Percentiles rank a stretch among this genome's conserved stretches.
Evolutionary conservation across 2,888 invertebrate genomes (phyloP).

Genomic region (Drosophila maculinotata): DNA sequence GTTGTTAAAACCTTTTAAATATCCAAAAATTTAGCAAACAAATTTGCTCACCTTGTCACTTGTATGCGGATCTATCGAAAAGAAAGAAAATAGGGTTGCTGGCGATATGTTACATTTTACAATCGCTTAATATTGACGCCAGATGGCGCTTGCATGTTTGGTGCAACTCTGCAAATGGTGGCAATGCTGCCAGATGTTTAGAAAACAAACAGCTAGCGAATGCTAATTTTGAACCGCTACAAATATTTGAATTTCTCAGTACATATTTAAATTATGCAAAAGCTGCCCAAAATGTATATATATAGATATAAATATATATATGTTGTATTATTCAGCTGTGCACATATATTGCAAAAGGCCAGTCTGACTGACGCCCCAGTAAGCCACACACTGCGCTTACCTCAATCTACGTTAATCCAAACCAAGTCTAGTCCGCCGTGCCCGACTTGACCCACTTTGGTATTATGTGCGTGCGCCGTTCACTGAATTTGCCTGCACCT

Average conservation of each 20-base stretch:
- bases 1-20: conserved; percentile 16
- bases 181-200: conserved; percentile 29
- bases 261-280: no score
- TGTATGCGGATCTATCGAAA: conserved; percentile 81
- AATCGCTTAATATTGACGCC: not conserved
- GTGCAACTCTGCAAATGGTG: conserved; percentile 19
- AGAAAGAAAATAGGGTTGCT: conserved; percentile 78
- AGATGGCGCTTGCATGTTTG: conserved; percentile 20
- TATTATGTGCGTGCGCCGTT: conserved; percentile 38
- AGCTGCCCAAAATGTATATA: no score
- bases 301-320: not conserved
- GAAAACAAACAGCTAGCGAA: not conserved
- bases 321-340: not conserved
- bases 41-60: conserved; percentile 83
- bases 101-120: conserved; percentile 24
- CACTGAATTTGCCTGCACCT: conserved; percentile 30
- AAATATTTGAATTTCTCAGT: not conserved
- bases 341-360: conserved; percentile 27
- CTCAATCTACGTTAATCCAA: conserved; percentile 60
- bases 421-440: conserved; percentile 38
- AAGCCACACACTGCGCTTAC: conserved; percentile 55
- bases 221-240: not conserved
- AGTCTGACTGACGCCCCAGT: conserved; percentile 68
- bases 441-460: conserved; percentile 46
- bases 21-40: conserved; percentile 57